Percentiles rank a stretch among this genome's conserved stretches.
Conservation (phyloP, 2,888 invertebrate species). For the Megastigmus dorsalis region DNA sequence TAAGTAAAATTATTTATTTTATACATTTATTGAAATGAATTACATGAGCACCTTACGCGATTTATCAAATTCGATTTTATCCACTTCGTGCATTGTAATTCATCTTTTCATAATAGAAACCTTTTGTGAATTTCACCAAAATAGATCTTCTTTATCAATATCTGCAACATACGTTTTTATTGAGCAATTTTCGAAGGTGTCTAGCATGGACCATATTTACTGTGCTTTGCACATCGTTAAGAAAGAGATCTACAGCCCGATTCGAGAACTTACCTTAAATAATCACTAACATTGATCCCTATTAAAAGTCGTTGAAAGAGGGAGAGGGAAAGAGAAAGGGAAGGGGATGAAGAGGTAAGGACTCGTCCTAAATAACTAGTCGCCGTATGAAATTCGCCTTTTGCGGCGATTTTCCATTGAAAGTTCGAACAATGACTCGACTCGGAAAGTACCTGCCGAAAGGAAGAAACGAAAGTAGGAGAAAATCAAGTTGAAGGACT, state of each 20-base stretch:
- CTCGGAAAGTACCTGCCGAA: constrained; percentile 18
- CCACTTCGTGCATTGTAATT: too few relatives aligned
- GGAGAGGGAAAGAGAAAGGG: not conserved
- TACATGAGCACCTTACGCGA: too few relatives aligned
- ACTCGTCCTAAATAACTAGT: constrained; percentile 58
- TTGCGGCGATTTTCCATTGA: constrained; percentile 46
- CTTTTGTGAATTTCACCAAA: too few relatives aligned
- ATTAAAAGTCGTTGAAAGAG: constrained; percentile 3
- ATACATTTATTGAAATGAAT: too few relatives aligned
- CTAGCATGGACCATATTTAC: too few relatives aligned
- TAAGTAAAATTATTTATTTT: too few relatives aligned
- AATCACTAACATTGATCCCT: constrained; percentile 7
- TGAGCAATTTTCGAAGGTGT: too few relatives aligned
- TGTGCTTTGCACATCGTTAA: too few relatives aligned
- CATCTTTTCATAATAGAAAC: too few relatives aligned
- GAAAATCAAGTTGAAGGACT: constrained; percentile 51
- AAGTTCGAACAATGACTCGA: constrained; percentile 43
- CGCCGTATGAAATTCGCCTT: constrained; percentile 54
- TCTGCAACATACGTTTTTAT: too few relatives aligned
- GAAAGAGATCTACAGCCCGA: not conserved
- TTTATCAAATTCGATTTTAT: not conserved
- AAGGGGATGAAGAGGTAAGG: not conserved
- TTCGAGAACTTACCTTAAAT: constrained; percentile 1
- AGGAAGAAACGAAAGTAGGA: constrained; percentile 34
- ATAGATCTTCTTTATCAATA: too few relatives aligned